Percentiles rank a stretch among this genome's conserved stretches.
phyloP scores from a whole-genome alignment of 2,888 invertebrate species.

The Malthinus flaveolus region DNA sequence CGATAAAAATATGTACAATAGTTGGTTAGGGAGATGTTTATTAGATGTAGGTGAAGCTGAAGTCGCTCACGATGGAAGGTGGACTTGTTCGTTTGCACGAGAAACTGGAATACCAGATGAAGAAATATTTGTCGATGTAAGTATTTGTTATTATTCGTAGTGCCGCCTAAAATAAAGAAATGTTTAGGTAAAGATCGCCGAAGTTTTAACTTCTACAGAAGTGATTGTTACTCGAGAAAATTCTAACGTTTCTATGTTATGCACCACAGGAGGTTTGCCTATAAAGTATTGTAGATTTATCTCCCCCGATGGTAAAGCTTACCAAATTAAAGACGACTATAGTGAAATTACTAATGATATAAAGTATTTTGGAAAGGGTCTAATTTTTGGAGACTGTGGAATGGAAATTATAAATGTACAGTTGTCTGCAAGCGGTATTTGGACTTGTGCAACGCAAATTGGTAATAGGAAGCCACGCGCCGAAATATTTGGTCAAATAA shows the following conservation, averaged over 20 bases:
- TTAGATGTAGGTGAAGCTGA: conserved; percentile 6
- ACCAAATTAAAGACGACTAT: not conserved
- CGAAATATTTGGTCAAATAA: not conserved
- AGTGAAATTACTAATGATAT: not conserved
- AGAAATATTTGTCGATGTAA: conserved; percentile 21
- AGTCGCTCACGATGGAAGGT: conserved; percentile 26
- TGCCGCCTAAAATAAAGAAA: not conserved
- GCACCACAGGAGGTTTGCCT: conserved; percentile 24
- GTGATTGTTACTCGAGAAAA: conserved; percentile 12
- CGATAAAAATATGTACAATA: conserved; percentile 7
- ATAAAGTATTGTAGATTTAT: conserved; percentile 21
- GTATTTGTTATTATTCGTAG: not conserved
- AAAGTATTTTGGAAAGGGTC: not conserved
- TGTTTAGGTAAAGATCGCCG: conserved; percentile 17
- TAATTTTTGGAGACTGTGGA: not conserved
- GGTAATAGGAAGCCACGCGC: too few species aligned
- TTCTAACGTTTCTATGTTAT: conserved; percentile 10
- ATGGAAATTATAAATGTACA: not conserved
- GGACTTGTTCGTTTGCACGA: conserved; percentile 29
- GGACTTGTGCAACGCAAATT: not conserved
- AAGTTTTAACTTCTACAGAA: conserved; percentile 11
- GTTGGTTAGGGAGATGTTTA: conserved; percentile 22
- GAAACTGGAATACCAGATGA: conserved; percentile 24
- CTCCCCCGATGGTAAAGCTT: conserved; percentile 6
- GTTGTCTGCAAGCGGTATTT: not conserved